Evolutionary conservation across 2,113 vertebrate genomes (phyloP).

Genomic region (Gobio gobio): DNA sequence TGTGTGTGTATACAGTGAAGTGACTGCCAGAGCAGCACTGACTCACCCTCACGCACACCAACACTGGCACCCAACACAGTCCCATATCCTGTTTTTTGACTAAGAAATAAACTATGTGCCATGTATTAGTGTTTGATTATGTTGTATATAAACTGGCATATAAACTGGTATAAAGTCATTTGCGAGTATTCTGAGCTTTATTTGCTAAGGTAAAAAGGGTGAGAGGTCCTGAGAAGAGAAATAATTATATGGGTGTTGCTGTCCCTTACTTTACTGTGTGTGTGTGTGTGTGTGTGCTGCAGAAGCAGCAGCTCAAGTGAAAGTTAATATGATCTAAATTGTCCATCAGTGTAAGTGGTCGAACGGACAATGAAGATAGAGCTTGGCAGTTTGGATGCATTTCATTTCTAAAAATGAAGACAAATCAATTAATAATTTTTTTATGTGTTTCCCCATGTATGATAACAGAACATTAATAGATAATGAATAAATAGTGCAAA

Average conservation of each 20-base stretch:
- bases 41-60: slow-evolving; percentile 41
- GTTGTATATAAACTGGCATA: not conserved
- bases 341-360: not conserved
- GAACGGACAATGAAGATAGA: not conserved
- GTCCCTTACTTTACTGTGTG: not conserved
- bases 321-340: slow-evolving; percentile 3
- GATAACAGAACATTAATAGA: not conserved
- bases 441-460: not conserved
- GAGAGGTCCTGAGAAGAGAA: not conserved
- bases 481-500: not conserved
- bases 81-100: not conserved
- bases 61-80: slow-evolving; percentile 28
- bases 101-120: not conserved
- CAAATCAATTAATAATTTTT: not conserved
- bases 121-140: not conserved
- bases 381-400: not conserved
- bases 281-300: not conserved
- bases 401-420: not conserved
- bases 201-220: not conserved
- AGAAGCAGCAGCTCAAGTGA: not conserved
- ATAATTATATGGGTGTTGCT: not conserved
- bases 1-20: not conserved
- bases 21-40: not conserved
- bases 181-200: not conserved
- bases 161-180: not conserved